These are phyloP conservation scores for Vidua chalybeata DNA, from an alignment of 2,113 vertebrate species.

Conservation along the genomic window DNA sequence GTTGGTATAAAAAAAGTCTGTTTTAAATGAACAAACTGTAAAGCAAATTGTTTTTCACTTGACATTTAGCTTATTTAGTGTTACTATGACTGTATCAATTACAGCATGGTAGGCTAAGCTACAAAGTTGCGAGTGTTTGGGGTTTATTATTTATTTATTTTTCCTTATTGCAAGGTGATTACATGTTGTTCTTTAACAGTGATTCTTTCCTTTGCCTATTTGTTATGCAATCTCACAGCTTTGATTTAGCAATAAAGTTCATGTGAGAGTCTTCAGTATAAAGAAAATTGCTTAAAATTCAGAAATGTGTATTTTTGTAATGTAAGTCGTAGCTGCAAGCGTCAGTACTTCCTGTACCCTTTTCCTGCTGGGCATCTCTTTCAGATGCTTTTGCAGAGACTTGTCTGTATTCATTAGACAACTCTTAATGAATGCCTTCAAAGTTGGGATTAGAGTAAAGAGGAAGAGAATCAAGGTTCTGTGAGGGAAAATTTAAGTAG, in stretches of 20 bases:
- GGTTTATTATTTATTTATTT: background rate
- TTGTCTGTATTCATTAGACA: conserved; percentile 52
- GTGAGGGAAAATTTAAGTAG: background rate
- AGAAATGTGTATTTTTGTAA: conserved; percentile 19
- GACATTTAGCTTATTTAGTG: background rate
- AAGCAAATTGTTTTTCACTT: conserved; percentile 9
- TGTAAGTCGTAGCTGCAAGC: conserved; percentile 5
- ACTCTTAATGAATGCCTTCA: conserved; percentile 45
- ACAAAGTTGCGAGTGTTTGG: background rate
- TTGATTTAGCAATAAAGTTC: conserved; percentile 2
- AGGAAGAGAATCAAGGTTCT: conserved; percentile 39
- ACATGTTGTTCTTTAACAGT: background rate
- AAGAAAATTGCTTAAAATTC: conserved; percentile 23
- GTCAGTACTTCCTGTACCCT: conserved; percentile 33
- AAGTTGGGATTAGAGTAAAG: conserved; percentile 48
- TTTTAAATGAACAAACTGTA: background rate
- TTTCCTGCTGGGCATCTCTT: conserved; percentile 55
- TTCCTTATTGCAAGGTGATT: background rate
- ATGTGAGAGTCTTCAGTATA: background rate
- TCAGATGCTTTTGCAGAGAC: conserved; percentile 45
- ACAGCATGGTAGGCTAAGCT: background rate
- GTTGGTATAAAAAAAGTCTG: background rate
- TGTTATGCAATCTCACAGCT: background rate
- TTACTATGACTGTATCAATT: background rate
- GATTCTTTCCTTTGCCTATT: background rate